phyloP scores from a whole-genome alignment of 2,888 invertebrate species.

The Ormyrus thymus region DNA sequence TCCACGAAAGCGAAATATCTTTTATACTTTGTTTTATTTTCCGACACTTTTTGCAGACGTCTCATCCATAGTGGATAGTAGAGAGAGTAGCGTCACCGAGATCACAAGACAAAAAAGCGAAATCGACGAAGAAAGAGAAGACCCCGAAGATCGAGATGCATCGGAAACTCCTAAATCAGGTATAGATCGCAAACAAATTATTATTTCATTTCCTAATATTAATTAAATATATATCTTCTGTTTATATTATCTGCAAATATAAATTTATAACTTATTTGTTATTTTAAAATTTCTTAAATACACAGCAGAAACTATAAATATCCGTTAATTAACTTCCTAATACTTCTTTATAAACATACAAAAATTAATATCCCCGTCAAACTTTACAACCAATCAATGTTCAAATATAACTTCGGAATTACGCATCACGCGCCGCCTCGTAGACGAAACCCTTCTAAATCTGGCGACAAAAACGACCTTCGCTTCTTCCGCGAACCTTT shows the following conservation, averaged over 20 bases:
- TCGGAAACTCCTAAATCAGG: constrained; percentile 62
- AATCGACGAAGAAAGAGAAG: constrained; percentile 59
- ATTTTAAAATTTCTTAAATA: too few species aligned
- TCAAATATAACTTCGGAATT: too few species aligned
- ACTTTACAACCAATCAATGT: too few species aligned
- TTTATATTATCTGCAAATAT: background rate
- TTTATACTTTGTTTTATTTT: constrained; percentile 5
- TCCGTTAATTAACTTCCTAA: too few species aligned
- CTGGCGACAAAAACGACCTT: background rate
- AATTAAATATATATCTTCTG: background rate
- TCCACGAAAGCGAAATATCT: constrained; percentile 12
- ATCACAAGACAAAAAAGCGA: constrained; percentile 60
- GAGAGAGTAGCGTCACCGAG: constrained; percentile 58
- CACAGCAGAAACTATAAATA: too few species aligned
- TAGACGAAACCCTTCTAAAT: too few species aligned
- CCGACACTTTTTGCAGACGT: constrained; percentile 51
- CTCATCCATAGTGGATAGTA: constrained; percentile 57
- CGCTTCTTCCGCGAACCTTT: too few species aligned
- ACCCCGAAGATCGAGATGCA: constrained; percentile 55
- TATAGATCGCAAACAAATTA: constrained; percentile 48
- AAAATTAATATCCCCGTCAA: too few species aligned
- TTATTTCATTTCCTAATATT: background rate
- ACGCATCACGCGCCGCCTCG: too few species aligned
- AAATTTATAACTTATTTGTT: too few species aligned
- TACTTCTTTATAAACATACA: too few species aligned